Evolutionary conservation across 37 sponge, comb jelly and placozoan genomes (phyloP).

Genomic region (Petrosia ficiformis): DNA sequence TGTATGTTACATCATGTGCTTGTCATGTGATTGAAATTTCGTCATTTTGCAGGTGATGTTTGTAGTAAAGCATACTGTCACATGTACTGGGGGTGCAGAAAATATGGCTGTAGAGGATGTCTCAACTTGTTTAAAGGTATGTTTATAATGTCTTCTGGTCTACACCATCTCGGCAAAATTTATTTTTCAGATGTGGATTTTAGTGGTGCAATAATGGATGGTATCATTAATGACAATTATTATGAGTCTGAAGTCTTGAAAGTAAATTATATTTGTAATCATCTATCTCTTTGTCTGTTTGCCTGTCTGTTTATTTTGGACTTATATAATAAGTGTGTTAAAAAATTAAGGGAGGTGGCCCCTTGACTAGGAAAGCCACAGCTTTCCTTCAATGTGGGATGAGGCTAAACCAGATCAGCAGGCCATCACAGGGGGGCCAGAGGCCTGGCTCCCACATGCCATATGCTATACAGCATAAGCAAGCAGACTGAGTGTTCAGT

Average conservation of each 20-base stretch:
- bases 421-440: no score
- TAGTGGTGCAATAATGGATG: constrained; percentile 9
- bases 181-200: constrained; percentile 53
- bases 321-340: no score
- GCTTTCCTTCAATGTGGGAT: no score
- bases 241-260: constrained; percentile 77
- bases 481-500: no score
- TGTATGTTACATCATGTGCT: constrained; percentile 51
- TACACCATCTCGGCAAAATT: neutral
- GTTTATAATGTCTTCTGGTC: neutral
- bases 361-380: no score
- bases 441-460: no score
- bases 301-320: no score
- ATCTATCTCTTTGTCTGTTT: no score
- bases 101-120: constrained; percentile 68
- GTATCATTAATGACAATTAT: constrained; percentile 44
- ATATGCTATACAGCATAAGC: no score
- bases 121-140: constrained; percentile 70
- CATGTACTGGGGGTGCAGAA: constrained; percentile 87
- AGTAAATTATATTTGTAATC: neutral
- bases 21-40: neutral
- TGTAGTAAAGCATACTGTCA: constrained; percentile 71
- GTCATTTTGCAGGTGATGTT: constrained; percentile 45
- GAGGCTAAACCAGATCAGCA: no score
- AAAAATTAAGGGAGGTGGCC: no score